phyloP scores from a whole-genome alignment of 2,888 invertebrate species.

The Tuberolachnus salignus region DNA sequence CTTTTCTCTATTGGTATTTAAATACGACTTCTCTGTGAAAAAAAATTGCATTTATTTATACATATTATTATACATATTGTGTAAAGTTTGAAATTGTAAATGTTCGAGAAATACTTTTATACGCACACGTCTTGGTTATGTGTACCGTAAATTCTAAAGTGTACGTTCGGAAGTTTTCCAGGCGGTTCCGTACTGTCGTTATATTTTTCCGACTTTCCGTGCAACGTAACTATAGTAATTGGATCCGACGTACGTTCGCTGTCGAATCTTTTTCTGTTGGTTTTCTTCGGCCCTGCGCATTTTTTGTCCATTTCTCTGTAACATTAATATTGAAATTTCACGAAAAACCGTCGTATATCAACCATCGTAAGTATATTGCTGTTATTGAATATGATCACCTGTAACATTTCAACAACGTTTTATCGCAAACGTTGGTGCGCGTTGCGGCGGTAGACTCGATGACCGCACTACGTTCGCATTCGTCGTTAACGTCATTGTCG shows the following conservation, averaged over 20 bases:
- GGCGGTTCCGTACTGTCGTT: not conserved
- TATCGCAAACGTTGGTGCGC: not conserved
- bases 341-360: not conserved
- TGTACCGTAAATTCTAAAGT: conserved; percentile 44
- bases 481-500: not conserved
- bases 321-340: not conserved
- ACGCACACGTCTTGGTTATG: conserved; percentile 44
- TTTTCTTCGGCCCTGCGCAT: conserved; percentile 1
- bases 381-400: conserved; percentile 12
- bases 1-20: conserved; percentile 28
- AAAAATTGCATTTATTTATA: not conserved
- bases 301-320: conserved; percentile 28
- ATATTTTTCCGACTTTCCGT: conserved; percentile 41
- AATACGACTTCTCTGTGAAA: conserved; percentile 47
- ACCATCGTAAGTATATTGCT: not conserved
- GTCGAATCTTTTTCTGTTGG: not conserved
- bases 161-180: conserved; percentile 45
- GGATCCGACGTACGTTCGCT: conserved; percentile 6
- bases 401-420: not conserved
- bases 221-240: conserved; percentile 38
- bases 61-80: too few relatives aligned
- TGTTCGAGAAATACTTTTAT: not conserved
- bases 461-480: not conserved
- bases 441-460: not conserved
- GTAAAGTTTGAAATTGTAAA: too few relatives aligned